phyloP scores from a whole-genome alignment of 2,797 vertebrate genomes.

The Aldrovandia affinis region DNA sequence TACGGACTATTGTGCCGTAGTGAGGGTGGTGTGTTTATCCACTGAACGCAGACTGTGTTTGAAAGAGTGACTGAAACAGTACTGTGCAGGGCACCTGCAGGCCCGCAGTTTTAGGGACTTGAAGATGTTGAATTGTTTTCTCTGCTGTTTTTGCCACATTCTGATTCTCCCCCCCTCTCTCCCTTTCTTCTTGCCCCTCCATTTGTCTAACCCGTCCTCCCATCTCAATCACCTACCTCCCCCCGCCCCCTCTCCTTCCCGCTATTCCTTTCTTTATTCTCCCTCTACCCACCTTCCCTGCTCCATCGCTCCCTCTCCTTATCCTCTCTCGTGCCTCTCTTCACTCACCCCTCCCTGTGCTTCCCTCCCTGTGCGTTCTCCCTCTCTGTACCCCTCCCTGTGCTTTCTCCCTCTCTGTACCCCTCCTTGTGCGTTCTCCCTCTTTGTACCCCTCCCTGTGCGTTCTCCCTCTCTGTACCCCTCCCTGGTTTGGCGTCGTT shows the following conservation, averaged over 20 bases:
- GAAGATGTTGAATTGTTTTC: not conserved
- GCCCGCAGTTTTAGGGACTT: not conserved
- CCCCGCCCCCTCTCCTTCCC: too few relatives aligned
- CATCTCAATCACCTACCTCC: too few relatives aligned
- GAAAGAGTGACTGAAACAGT: not conserved
- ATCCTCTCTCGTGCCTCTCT: too few relatives aligned
- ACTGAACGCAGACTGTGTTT: not conserved
- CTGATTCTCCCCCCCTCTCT: not conserved
- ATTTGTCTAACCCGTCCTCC: not conserved
- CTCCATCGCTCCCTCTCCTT: not conserved
- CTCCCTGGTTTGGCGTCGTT: not conserved
- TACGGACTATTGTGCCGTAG: not conserved
- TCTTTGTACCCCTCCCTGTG: too few relatives aligned
- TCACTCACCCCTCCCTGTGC: too few relatives aligned
- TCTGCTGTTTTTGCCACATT: not conserved
- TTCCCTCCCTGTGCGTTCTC: too few relatives aligned
- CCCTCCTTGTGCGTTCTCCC: not conserved
- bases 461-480: not conserved
- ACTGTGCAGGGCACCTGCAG: not conserved
- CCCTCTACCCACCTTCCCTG: not conserved
- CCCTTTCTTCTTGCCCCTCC: too few relatives aligned
- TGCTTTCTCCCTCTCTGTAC: constrained; percentile 24
- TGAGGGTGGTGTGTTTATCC: not conserved
- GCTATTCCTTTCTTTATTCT: too few relatives aligned
- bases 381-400: not conserved